These are phyloP conservation scores for Pachymerium ferrugineum DNA, from an alignment of 2,888 invertebrate genomes.

Conservation along the genomic window DNA sequence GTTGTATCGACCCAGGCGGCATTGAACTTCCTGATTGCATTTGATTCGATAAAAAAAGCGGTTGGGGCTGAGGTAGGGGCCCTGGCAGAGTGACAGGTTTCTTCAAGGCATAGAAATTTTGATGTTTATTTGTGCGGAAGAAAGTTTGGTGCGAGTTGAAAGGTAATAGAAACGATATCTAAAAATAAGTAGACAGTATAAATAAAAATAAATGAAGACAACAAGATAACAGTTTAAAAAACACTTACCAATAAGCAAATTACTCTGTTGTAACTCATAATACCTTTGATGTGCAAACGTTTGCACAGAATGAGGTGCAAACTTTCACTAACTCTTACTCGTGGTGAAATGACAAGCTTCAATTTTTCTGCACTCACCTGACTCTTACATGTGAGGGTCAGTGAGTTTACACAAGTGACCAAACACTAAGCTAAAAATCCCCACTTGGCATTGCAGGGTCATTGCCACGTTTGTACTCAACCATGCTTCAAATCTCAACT, in stretches of 20 bases:
- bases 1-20: too few relatives aligned
- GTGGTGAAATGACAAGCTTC: background rate
- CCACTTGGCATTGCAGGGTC: slow-evolving; percentile 3
- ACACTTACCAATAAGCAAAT: background rate
- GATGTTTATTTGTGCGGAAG: background rate
- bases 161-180: background rate
- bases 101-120: background rate
- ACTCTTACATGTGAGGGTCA: background rate
- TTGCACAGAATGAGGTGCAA: background rate
- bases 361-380: background rate
- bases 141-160: background rate
- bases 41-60: background rate
- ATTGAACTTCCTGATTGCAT: background rate
- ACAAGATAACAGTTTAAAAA: background rate
- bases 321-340: background rate
- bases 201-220: background rate
- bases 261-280: background rate
- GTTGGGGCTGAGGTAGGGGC: background rate
- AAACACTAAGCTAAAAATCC: background rate
- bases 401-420: slow-evolving; percentile 14
- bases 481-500: slow-evolving; percentile 4
- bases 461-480: background rate
- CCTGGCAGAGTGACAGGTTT: background rate
- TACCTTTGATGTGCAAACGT: background rate
- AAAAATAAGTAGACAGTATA: background rate